Percentiles rank a stretch among this genome's conserved stretches.
phyloP scores from a whole-genome alignment of 1,140 invertebrate genomes.

The Drosophila kurseongensis region DNA sequence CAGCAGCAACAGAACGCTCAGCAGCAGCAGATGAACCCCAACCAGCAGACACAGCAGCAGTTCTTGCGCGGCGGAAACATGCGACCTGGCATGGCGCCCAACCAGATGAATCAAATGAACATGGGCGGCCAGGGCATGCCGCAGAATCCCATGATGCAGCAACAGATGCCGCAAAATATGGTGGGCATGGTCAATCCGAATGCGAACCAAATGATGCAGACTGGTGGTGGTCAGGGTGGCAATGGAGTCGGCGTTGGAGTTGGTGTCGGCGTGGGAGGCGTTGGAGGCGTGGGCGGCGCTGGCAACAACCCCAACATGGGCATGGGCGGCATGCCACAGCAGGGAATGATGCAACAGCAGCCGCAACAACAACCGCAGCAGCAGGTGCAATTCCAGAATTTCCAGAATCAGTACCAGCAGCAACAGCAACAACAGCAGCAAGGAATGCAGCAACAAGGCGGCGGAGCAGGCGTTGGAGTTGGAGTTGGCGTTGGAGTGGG shows the following conservation, averaged over 20 bases:
- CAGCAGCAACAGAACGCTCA: conserved; percentile 69
- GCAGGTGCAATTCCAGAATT: conserved; percentile 82
- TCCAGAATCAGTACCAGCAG: conserved; percentile 75
- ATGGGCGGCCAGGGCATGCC: conserved; percentile 86
- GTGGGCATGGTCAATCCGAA: conserved; percentile 85
- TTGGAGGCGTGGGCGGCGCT: conserved; percentile 26
- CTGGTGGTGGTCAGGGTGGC: conserved; percentile 49
- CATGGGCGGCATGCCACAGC: conserved; percentile 75
- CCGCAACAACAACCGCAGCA: conserved; percentile 66
- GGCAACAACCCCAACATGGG: conserved; percentile 64
- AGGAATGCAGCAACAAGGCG: conserved; percentile 68
- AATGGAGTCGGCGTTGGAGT: conserved; percentile 67
- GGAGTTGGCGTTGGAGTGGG: conserved; percentile 49
- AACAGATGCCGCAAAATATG: conserved; percentile 85
- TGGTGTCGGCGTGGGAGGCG: conserved; percentile 52
- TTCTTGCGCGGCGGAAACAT: conserved; percentile 81
- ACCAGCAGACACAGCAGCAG: conserved; percentile 79
- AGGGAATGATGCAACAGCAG: conserved; percentile 72
- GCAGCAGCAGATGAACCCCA: conserved; percentile 62
- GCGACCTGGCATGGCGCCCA: conserved; percentile 83
- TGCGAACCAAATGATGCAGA: conserved; percentile 69
- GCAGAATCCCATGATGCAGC: conserved; percentile 85
- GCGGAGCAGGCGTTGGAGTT: conserved; percentile 49
- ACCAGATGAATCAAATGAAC: conserved; percentile 85
- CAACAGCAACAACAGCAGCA: conserved; percentile 70